Percentiles rank a stretch among this genome's conserved stretches.
phyloP scores from a whole-genome alignment of 2,888 invertebrate species.

The Eupithecia dodoneata region DNA sequence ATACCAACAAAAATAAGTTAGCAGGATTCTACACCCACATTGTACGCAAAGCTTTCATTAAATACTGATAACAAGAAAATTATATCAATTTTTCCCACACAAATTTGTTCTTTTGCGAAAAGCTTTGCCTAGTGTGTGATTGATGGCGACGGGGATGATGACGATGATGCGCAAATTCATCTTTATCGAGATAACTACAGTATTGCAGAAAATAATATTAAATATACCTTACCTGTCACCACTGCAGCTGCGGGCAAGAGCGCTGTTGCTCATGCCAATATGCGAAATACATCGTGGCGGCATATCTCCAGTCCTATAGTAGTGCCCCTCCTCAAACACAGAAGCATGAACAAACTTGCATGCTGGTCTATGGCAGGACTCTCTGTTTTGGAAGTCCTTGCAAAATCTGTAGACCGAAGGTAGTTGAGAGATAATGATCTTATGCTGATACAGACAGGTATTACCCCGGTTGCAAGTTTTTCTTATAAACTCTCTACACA shows the following conservation, averaged over 20 bases:
- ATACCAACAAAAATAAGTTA: too few relatives aligned
- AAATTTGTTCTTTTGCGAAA: too few relatives aligned
- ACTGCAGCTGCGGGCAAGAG: neutral
- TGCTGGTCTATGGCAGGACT: slow-evolving; percentile 53
- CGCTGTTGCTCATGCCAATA: slow-evolving; percentile 48
- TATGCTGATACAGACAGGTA: slow-evolving; percentile 61
- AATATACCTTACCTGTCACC: neutral
- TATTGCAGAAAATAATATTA: neutral
- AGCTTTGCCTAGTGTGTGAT: too few relatives aligned
- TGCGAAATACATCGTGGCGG: slow-evolving; percentile 62
- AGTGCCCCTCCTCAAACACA: slow-evolving; percentile 67
- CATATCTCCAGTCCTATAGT: slow-evolving; percentile 61
- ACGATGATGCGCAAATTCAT: too few relatives aligned
- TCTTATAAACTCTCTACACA: slow-evolving; percentile 68
- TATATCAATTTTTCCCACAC: too few relatives aligned
- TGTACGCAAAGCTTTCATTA: too few relatives aligned
- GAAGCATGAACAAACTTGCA: slow-evolving; percentile 70
- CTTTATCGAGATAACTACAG: too few relatives aligned
- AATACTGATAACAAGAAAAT: too few relatives aligned
- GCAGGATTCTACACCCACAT: too few relatives aligned
- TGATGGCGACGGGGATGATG: too few relatives aligned
- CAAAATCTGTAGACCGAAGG: slow-evolving; percentile 67
- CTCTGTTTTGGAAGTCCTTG: slow-evolving; percentile 63
- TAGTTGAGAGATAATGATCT: slow-evolving; percentile 61
- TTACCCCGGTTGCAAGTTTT: slow-evolving; percentile 62